These are phyloP conservation scores for Cheilosia vulpina DNA, from an alignment of 2,888 invertebrate species.

Conservation along the genomic window DNA sequence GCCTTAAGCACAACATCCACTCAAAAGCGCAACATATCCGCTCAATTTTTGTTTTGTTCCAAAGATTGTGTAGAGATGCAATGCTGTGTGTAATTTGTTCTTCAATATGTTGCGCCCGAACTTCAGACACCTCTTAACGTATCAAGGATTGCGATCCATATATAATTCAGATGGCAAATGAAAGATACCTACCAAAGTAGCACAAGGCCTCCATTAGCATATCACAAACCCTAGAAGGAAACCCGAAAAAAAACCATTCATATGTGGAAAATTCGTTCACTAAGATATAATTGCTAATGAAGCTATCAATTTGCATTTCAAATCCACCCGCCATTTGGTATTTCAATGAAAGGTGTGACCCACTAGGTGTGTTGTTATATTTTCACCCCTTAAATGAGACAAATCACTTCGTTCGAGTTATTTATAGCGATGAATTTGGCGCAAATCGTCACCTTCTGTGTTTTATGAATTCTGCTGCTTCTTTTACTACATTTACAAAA, in stretches of 20 bases:
- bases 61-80: no score
- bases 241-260: conserved; percentile 11
- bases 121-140: no score
- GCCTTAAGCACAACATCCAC: no score
- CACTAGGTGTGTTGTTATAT: conserved; percentile 29
- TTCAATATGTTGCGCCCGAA: no score
- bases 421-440: conserved; percentile 30
- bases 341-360: conserved; percentile 48
- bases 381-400: conserved; percentile 35
- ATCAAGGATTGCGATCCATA: no score
- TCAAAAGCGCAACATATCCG: no score
- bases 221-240: neutral
- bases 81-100: no score
- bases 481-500: conserved; percentile 5
- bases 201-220: no score
- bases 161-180: no score
- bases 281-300: conserved; percentile 11
- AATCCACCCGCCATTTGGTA: conserved; percentile 32
- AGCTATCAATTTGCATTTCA: conserved; percentile 40
- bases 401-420: neutral
- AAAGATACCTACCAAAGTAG: no score
- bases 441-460: neutral
- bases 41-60: no score
- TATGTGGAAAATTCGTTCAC: conserved; percentile 13
- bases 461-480: neutral